Base-by-base conservation (phyloP, 2,113 vertebrate genomes). In the Gambusia holbrooki region DNA sequence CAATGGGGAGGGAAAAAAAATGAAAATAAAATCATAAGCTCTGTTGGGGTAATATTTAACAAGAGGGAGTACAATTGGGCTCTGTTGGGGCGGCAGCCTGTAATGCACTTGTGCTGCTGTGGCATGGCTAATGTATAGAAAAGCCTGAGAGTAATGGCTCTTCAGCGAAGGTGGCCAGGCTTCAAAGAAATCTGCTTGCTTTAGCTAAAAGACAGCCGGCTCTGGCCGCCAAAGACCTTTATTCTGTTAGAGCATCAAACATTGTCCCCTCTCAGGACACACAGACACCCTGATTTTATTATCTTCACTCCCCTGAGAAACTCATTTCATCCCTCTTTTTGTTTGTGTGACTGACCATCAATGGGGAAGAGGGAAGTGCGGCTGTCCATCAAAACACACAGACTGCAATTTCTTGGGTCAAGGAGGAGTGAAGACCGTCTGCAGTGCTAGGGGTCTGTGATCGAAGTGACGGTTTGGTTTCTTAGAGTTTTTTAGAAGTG, bases 131-230 rank as follows among this genome's bases (percentile, higher is more conserved):
- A 93, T 94, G 94, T 90, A 93, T 76, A 87, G 90, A 90, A 93
- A 88, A 86, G 62, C 86, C 78, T 15, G 48, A 80, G 84, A 86
- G 92, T 91, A 92, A 94, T 92, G 86, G 88, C 80, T 88, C 88
- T 83, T 90, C 84, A 87, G 88, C 84, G 81, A 88, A 92, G 94
- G 91, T 94, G 92, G 91, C 88, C 88, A 74, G 74, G 86, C 89
- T 91, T 94, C 90, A 94, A 94, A 93, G 94, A 93, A 95, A 95
- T 94, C 82, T 95, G 94, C 94, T 93, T 93, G 93, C 88, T 91
- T 88, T 90, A 93, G 94, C 94, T 95, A 94, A 95, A 95, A 94
- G 85, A 87, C 87, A 66, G 84, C 74, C 67, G 79, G 82, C 71
- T 85, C 33, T 82, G 88, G 81, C 80, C 90, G 92, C 92, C 92